Evolutionary conservation across 2,797 vertebrate genomes (phyloP).

Genomic region (Apogon hyalosoma): DNA sequence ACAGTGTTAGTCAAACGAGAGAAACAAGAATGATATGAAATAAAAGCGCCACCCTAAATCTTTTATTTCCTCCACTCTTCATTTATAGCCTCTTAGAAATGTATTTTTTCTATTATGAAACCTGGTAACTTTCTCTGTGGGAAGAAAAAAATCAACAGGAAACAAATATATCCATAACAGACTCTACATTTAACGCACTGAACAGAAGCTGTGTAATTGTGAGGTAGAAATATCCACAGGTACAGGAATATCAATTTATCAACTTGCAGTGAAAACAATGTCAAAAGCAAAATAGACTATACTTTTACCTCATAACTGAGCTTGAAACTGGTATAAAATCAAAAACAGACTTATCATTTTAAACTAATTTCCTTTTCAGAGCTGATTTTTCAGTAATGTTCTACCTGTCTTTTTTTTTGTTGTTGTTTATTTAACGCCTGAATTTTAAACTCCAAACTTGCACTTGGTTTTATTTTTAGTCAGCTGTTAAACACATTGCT

Average conservation of each 20-base stretch:
- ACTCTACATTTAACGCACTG: conserved; percentile 1
- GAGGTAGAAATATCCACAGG: conserved; percentile 46
- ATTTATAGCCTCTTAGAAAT: conserved; percentile 8
- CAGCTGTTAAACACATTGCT: background rate
- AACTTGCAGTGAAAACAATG: conserved; percentile 29
- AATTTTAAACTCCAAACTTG: background rate
- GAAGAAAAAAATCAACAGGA: conserved; percentile 11
- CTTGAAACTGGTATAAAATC: conserved; percentile 25
- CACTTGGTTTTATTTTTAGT: background rate
- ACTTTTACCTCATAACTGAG: conserved; percentile 35
- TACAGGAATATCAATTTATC: conserved; percentile 57
- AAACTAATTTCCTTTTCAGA: conserved; percentile 44
- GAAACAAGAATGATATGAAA: conserved; percentile 45
- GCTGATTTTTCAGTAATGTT: no score
- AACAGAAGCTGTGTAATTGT: conserved; percentile 22
- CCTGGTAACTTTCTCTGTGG: conserved; percentile 7
- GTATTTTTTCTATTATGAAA: conserved; percentile 31
- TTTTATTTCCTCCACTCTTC: conserved; percentile 23
- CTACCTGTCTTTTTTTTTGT: no score
- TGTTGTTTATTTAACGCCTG: no score
- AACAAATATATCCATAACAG: conserved; percentile 29
- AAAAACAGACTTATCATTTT: conserved; percentile 41
- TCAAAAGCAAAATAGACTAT: conserved; percentile 34
- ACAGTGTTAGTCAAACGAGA: conserved; percentile 64
- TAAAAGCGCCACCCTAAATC: conserved; percentile 36